Conservation (phyloP, 2,113 vertebrate genomes). For the Amphiprion ocellaris region DNA sequence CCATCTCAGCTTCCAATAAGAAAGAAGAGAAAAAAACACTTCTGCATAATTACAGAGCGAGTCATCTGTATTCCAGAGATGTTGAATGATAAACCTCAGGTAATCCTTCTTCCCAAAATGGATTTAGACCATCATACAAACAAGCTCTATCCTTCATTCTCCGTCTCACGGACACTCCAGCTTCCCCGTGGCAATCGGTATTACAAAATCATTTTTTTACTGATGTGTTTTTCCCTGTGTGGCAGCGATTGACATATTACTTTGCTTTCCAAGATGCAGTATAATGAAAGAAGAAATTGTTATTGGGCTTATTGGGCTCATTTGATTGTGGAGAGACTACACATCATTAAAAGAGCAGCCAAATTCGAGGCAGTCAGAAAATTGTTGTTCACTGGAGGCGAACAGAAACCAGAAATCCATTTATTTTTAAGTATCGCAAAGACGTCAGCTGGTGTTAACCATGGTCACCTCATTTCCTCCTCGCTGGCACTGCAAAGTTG, state of each 20-base stretch:
- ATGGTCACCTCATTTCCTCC: constrained; percentile 51
- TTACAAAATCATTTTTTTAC: background rate
- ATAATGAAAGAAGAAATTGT: background rate
- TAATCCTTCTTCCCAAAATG: constrained; percentile 40
- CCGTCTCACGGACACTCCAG: background rate
- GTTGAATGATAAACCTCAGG: constrained; percentile 46
- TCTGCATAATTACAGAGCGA: constrained; percentile 6
- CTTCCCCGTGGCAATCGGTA: background rate
- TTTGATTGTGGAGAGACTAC: constrained; percentile 11
- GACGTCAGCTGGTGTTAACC: constrained; percentile 38
- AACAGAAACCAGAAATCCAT: constrained; percentile 41
- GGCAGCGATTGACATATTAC: background rate
- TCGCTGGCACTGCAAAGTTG: constrained; percentile 16
- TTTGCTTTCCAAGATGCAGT: constrained; percentile 24
- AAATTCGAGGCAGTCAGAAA: constrained; percentile 13
- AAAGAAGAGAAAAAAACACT: background rate
- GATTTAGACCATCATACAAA: constrained; percentile 31
- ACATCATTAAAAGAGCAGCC: constrained; percentile 11
- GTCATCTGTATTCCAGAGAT: constrained; percentile 32
- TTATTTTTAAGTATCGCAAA: constrained; percentile 35
- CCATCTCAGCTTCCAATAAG: constrained; percentile 11
- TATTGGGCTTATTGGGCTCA: background rate
- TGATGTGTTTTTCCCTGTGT: background rate
- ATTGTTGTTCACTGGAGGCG: constrained; percentile 20
- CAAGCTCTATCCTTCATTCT: constrained; percentile 25